These are phyloP conservation scores for Camponotus fellah DNA, from an alignment of 2,888 invertebrate genomes.

Conservation along the genomic window DNA sequence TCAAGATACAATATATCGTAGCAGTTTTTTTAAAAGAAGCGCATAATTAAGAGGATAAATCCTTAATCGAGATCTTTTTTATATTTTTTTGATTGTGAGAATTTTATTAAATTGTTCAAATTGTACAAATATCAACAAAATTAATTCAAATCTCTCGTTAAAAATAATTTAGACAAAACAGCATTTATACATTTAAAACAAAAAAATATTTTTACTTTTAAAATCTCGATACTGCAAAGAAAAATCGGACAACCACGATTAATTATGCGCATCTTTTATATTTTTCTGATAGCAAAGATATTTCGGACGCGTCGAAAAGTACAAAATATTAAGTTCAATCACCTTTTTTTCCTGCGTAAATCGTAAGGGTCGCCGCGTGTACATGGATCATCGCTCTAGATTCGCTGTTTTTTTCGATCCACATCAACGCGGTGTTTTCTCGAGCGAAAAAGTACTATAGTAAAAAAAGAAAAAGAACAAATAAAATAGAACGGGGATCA, in stretches of 20 bases:
- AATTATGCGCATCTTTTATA: background rate
- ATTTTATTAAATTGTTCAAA: background rate
- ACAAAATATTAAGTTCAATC: slow-evolving; percentile 36
- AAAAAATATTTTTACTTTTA: background rate
- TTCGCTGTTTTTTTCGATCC: slow-evolving; percentile 18
- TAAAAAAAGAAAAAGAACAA: background rate
- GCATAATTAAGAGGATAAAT: slow-evolving; percentile 16
- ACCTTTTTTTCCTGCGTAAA: slow-evolving; percentile 43
- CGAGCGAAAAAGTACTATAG: background rate
- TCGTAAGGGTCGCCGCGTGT: slow-evolving; percentile 19
- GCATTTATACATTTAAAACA: background rate
- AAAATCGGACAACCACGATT: slow-evolving; percentile 7
- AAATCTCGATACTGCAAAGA: background rate
- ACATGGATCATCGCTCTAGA: slow-evolving; percentile 30
- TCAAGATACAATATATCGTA: background rate
- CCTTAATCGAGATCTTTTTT: background rate
- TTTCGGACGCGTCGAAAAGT: slow-evolving; percentile 29
- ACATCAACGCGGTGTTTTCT: slow-evolving; percentile 23
- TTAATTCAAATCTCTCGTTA: background rate
- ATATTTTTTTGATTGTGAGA: background rate
- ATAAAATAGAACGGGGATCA: slow-evolving; percentile 11
- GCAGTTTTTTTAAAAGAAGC: slow-evolving; percentile 4
- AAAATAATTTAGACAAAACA: background rate
- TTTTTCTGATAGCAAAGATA: background rate
- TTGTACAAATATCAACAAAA: background rate